These are phyloP conservation scores for Trematomus bernacchii DNA, from an alignment of 2,797 vertebrate species.

Conservation along the genomic window DNA sequence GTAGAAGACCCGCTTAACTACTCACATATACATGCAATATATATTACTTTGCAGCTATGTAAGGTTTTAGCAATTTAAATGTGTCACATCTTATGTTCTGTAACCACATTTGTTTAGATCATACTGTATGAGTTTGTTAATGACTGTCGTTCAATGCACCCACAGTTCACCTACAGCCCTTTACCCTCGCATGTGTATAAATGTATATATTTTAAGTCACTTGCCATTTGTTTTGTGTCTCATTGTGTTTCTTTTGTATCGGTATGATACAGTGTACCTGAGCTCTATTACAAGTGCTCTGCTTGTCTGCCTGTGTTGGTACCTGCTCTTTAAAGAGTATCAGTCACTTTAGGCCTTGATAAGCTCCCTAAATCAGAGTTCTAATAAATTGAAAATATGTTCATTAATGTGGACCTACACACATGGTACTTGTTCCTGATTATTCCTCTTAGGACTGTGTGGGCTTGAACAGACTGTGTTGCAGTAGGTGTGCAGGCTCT, in stretches of 20 bases:
- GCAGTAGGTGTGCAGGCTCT: slow-evolving; percentile 4
- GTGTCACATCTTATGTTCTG: slow-evolving; percentile 53
- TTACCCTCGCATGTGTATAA: slow-evolving; percentile 81
- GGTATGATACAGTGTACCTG: slow-evolving; percentile 50
- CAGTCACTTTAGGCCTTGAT: not conserved
- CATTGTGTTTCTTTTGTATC: slow-evolving; percentile 67
- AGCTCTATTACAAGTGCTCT: slow-evolving; percentile 73
- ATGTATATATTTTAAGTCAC: slow-evolving; percentile 83
- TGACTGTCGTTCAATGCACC: slow-evolving; percentile 59
- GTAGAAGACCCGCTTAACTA: slow-evolving; percentile 29
- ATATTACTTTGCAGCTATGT: slow-evolving; percentile 9
- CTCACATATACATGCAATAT: slow-evolving; percentile 38
- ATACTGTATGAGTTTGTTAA: slow-evolving; percentile 43
- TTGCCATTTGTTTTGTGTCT: slow-evolving; percentile 70
- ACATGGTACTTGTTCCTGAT: not conserved
- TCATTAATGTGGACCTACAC: not conserved
- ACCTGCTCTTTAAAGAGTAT: slow-evolving; percentile 33
- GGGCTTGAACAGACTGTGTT: slow-evolving; percentile 3
- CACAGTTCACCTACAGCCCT: slow-evolving; percentile 57
- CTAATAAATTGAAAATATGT: not conserved
- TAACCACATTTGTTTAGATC: slow-evolving; percentile 45
- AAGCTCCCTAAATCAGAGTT: not conserved
- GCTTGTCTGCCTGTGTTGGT: slow-evolving; percentile 39
- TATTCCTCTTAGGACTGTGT: not conserved
- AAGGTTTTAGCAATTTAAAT: slow-evolving; percentile 34